A percentile compares a stretch with the other conserved stretches of the same genome.
These are phyloP conservation scores for Matsumyia berberina DNA, from an alignment of 2,888 invertebrate species.

Conservation along the genomic window DNA sequence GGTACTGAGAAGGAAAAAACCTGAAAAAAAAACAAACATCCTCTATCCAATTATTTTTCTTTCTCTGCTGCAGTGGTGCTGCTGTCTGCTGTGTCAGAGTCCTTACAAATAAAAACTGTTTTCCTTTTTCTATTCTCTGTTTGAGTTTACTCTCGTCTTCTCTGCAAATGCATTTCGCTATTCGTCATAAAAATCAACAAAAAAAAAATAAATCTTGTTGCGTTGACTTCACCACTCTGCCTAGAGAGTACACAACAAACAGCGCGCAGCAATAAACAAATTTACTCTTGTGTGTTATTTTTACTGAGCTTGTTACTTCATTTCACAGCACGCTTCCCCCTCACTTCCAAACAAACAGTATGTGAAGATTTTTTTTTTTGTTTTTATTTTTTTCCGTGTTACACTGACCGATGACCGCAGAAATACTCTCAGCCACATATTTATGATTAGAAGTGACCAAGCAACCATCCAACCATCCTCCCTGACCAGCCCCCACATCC, in stretches of 20 bases:
- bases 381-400: conserved; percentile 28
- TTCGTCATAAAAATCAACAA: conserved; percentile 41
- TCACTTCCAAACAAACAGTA: background rate
- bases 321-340: background rate
- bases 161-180: conserved; percentile 52
- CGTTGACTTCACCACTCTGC: conserved; percentile 17
- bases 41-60: conserved; percentile 49
- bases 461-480: conserved; percentile 12
- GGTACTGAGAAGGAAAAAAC: conserved; percentile 13
- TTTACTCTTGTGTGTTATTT: conserved; percentile 49
- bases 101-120: no score
- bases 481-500: background rate
- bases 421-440: conserved; percentile 24
- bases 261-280: conserved; percentile 53
- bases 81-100: no score
- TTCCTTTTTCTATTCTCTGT: background rate
- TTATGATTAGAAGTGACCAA: conserved; percentile 50
- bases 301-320: conserved; percentile 46
- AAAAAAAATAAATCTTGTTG: conserved; percentile 20
- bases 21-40: conserved; percentile 43
- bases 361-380: conserved; percentile 15
- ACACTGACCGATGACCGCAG: conserved; percentile 69
- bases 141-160: background rate
- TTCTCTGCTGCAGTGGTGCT: conserved; percentile 21
- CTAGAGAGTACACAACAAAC: conserved; percentile 36